These are phyloP conservation scores for Anolis sagrei DNA, from an alignment of 2,113 vertebrate species.

Conservation along the genomic window DNA sequence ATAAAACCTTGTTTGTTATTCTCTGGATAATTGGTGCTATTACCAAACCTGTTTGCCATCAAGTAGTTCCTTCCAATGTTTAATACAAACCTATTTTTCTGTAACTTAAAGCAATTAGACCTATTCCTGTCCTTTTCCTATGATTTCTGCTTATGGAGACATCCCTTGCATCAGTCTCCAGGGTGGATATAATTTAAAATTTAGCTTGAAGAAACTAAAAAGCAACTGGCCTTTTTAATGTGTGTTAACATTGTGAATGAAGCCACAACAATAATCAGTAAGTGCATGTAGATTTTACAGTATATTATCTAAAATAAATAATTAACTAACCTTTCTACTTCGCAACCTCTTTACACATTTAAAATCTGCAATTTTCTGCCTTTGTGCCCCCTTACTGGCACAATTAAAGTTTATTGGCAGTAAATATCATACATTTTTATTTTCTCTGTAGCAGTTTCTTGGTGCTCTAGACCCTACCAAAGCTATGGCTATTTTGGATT, in stretches of 20 bases:
- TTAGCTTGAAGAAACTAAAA: slow-evolving; percentile 17
- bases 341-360: slow-evolving; percentile 65
- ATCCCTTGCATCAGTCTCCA: not conserved
- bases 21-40: too few relatives aligned
- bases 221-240: slow-evolving; percentile 60
- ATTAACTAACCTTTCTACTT: slow-evolving; percentile 53
- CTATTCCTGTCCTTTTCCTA: too few relatives aligned
- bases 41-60: too few relatives aligned
- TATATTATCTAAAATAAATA: slow-evolving; percentile 56
- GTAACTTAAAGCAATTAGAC: too few relatives aligned
- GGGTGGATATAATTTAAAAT: not conserved
- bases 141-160: too few relatives aligned
- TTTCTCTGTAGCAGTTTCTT: slow-evolving; percentile 48
- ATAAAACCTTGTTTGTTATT: too few relatives aligned
- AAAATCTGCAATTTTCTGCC: slow-evolving; percentile 66
- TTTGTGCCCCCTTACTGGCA: slow-evolving; percentile 64
- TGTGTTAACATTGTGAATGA: slow-evolving; percentile 54
- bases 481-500: slow-evolving; percentile 43
- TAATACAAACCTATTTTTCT: too few relatives aligned
- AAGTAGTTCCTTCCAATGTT: too few relatives aligned
- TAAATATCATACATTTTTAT: slow-evolving; percentile 57
- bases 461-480: slow-evolving; percentile 38
- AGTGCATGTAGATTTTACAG: slow-evolving; percentile 58
- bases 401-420: slow-evolving; percentile 64
- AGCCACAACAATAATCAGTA: slow-evolving; percentile 62